Evolutionary conservation across 1,140 invertebrate species (phyloP).

Genomic region (Vanessa tameamea): DNA sequence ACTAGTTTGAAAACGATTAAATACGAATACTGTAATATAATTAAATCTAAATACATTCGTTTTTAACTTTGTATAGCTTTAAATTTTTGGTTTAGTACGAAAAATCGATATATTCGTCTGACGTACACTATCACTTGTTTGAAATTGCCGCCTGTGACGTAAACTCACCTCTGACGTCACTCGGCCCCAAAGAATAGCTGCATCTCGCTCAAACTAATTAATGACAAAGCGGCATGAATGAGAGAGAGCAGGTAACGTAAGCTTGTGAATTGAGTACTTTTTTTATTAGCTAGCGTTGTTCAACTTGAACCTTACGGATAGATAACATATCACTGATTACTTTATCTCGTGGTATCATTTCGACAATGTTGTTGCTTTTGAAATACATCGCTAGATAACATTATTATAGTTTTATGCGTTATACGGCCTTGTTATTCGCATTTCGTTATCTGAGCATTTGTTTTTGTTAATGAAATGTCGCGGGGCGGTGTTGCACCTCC

Average conservation of each 20-base stretch:
- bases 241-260: conserved; percentile 59
- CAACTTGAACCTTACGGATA: conserved; percentile 58
- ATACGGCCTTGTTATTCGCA: conserved; percentile 5
- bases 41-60: background rate
- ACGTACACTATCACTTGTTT: conserved; percentile 66
- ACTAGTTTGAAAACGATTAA: background rate
- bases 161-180: conserved; percentile 68
- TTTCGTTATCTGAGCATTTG: conserved; percentile 21
- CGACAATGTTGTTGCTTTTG: conserved; percentile 13
- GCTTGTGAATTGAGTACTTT: conserved; percentile 73
- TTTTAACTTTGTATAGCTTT: conserved; percentile 14
- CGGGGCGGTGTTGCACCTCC: conserved; percentile 57
- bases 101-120: conserved; percentile 70
- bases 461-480: conserved; percentile 71
- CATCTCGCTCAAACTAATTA: conserved; percentile 52
- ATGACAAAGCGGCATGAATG: conserved; percentile 55
- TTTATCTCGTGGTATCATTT: conserved; percentile 38
- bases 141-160: conserved; percentile 81
- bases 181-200: conserved; percentile 39
- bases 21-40: background rate
- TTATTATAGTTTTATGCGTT: conserved; percentile 13
- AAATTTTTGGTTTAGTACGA: conserved; percentile 26
- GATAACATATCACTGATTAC: conserved; percentile 68
- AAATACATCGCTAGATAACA: conserved; percentile 20
- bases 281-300: conserved; percentile 60